Percentiles rank a stretch among this genome's conserved stretches.
Evolutionary conservation across 2,888 invertebrate genomes (phyloP).

Genomic region (Hirtodrosophila trivittata): DNA sequence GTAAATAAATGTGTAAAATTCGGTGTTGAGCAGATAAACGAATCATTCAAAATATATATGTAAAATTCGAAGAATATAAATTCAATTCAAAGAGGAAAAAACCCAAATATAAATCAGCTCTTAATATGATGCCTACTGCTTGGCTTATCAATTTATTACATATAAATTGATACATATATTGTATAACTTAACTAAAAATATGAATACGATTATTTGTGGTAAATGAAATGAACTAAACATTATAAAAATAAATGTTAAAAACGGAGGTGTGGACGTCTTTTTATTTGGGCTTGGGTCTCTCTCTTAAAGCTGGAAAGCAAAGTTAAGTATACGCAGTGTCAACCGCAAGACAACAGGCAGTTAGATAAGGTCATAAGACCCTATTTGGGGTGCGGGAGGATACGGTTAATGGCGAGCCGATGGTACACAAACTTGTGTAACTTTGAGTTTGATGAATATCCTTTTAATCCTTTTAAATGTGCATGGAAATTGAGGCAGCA

Average conservation of each 20-base stretch:
- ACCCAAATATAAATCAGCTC: conserved; percentile 50
- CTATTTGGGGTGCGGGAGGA: background rate
- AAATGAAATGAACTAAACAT: conserved; percentile 67
- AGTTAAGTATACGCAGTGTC: conserved; percentile 33
- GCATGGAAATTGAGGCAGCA: conserved; percentile 64
- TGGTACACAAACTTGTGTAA: conserved; percentile 55
- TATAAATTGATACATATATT: conserved; percentile 37
- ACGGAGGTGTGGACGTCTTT: conserved; percentile 37
- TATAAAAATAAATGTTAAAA: conserved; percentile 75
- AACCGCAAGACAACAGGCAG: conserved; percentile 39
- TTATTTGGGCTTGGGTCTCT: background rate
- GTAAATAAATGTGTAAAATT: conserved; percentile 55
- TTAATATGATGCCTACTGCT: conserved; percentile 71
- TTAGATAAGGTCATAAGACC: conserved; percentile 5
- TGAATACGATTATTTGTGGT: conserved; percentile 74
- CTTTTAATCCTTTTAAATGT: conserved; percentile 79
- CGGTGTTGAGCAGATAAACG: conserved; percentile 43
- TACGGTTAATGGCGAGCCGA: conserved; percentile 8
- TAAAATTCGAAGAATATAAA: conserved; percentile 10
- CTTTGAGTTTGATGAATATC: conserved; percentile 75
- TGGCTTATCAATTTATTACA: conserved; percentile 67
- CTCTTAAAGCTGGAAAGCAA: background rate
- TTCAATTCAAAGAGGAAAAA: conserved; percentile 28
- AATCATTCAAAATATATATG: conserved; percentile 12
- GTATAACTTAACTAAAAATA: conserved; percentile 51